Percentiles rank a stretch among this genome's conserved stretches.
Evolutionary conservation across 2,888 invertebrate genomes (phyloP).

Genomic region (Drosophila dives): DNA sequence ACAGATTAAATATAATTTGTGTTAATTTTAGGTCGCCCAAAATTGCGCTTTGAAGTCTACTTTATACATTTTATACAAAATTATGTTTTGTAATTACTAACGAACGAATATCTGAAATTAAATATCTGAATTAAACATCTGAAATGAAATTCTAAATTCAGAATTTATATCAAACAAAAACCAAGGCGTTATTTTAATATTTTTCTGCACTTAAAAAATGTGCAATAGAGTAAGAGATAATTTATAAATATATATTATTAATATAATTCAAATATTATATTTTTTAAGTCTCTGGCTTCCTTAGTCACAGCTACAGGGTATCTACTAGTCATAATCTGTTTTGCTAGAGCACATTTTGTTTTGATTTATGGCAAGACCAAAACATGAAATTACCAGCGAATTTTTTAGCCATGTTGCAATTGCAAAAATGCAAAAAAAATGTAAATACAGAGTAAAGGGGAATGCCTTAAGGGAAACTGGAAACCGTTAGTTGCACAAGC

Average conservation of each 20-base stretch:
- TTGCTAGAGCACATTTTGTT: background rate
- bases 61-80: background rate
- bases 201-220: background rate
- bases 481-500: slow-evolving; percentile 15
- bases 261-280: background rate
- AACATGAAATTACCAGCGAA: slow-evolving; percentile 22
- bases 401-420: slow-evolving; percentile 23
- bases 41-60: background rate
- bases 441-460: background rate
- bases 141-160: slow-evolving; percentile 2
- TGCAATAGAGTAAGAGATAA: too few species aligned
- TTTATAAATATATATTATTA: background rate
- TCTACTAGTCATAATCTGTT: background rate
- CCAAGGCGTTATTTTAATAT: slow-evolving; percentile 4
- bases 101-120: background rate
- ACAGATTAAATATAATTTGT: background rate
- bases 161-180: slow-evolving; percentile 43
- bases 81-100: slow-evolving; percentile 21
- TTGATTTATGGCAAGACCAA: slow-evolving; percentile 5
- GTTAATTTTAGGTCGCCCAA: background rate
- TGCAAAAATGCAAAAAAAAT: slow-evolving; percentile 26
- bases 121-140: too few species aligned
- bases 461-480: slow-evolving; percentile 37
- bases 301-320: background rate
- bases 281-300: background rate